Conservation (phyloP, 2,113 vertebrate species). For the Leptodactylus fuscus region DNA sequence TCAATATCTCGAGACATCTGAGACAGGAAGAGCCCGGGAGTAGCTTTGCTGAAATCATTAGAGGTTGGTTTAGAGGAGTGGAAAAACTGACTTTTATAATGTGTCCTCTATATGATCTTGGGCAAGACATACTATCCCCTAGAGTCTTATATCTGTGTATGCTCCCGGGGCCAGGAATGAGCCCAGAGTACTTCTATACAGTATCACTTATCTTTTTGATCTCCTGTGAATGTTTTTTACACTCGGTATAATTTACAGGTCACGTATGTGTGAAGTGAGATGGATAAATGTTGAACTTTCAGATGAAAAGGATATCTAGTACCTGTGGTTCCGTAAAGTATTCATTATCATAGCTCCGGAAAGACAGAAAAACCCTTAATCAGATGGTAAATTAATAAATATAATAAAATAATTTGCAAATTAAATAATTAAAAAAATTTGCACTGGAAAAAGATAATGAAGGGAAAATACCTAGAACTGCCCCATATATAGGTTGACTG, state of each 20-base stretch:
- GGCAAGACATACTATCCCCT: constrained; percentile 48
- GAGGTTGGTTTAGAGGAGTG: constrained; percentile 52
- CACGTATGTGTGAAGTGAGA: constrained; percentile 32
- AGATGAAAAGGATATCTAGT: neutral
- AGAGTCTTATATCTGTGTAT: constrained; percentile 15
- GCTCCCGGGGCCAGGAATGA: constrained; percentile 19
- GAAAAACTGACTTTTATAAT: constrained; percentile 56
- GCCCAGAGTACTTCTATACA: constrained; percentile 32
- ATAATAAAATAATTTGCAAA: neutral
- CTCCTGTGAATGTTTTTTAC: constrained; percentile 40
- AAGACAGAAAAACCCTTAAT: neutral
- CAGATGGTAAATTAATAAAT: neutral
- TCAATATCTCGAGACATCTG: constrained; percentile 55
- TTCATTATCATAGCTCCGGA: neutral
- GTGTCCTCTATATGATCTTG: constrained; percentile 57
- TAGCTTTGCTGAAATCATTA: constrained; percentile 55
- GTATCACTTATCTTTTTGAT: constrained; percentile 52
- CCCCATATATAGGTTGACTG: no score
- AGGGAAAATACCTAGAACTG: no score
- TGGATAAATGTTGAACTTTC: neutral
- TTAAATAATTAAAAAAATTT: neutral
- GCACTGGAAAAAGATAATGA: neutral
- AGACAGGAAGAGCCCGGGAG: constrained; percentile 54
- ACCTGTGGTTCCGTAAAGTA: neutral
- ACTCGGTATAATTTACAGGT: constrained; percentile 45